Base-by-base conservation (phyloP, 2,797 vertebrate species). In the Tolypeutes matacus region DNA sequence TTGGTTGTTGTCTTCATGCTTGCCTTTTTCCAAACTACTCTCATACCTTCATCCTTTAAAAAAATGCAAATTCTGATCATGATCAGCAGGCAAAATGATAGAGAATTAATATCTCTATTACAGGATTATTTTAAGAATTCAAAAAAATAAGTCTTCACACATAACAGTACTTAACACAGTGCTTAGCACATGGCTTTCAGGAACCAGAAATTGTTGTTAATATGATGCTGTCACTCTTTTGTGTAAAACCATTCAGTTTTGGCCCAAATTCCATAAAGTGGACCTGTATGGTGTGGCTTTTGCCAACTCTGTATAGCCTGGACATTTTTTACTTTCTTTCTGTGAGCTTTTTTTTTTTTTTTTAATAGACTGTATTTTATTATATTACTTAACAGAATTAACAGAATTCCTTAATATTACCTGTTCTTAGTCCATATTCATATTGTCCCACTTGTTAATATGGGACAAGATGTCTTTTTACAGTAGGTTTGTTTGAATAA, bases 71-170 rank as follows among this genome's bases (percentile, higher is more conserved):
- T 94, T 91, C n/a, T 83, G 65, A 72, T 83, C 39, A 82, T 87
- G 31, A 73, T 93, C 70, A 82, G 15, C 21, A 83, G 87, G 58
- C 27, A 82, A 69, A 83, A 73, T 83, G 46, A 36, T 87, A 51
- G 51, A 86, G 23, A 72, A 87, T 95, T 87, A 80, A 34, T 56
- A 21, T 80, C 9, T 85, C 27, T 20, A 80, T 75, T 82, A 84
- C 39, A 84, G 42, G 76, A 15, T 80, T 80, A 80, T 69, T 91
- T 95, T 91, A 91, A 91, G 78, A 56, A 80, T 80, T 93, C 69
- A 84, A n/a, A 85, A 67, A 87, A 72, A 58, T 78, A 72, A 87
- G 64, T 91, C 39, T 58, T 29, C 7, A 46, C 46, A 46, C 11
- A 46, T 46, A 46, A 7, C 85, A 72, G 5, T 64, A 49, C 86